Evolutionary conservation across 2,797 vertebrate genomes (phyloP).

Genomic region (Lithobates pipiens): DNA sequence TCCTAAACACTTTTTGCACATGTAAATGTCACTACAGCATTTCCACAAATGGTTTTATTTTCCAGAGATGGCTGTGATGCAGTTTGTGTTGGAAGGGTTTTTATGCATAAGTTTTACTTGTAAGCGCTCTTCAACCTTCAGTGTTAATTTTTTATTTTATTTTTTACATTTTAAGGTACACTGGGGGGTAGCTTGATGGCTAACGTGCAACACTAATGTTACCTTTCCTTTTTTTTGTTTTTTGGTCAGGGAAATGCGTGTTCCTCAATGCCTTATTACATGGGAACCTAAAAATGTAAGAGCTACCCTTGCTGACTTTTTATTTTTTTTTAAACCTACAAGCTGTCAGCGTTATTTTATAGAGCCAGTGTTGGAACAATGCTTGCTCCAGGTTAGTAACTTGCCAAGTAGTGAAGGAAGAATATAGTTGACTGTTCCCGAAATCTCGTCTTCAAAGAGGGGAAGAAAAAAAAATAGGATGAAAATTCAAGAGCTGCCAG

Average conservation of each 20-base stretch:
- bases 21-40: conserved; percentile 66
- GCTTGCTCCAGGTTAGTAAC: too few species aligned
- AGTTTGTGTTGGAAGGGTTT: not conserved
- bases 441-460: too few species aligned
- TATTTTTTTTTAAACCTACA: too few species aligned
- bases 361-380: too few species aligned
- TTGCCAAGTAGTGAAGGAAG: too few species aligned
- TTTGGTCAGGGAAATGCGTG: not conserved
- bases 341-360: too few species aligned
- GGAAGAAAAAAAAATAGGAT: too few species aligned
- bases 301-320: too few species aligned
- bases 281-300: too few species aligned
- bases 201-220: not conserved
- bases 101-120: conserved; percentile 5
- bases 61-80: not conserved
- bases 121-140: not conserved
- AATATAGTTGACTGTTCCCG: too few species aligned
- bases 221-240: too few species aligned
- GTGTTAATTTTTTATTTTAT: not conserved
- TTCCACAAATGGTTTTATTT: conserved; percentile 45
- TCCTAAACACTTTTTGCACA: conserved; percentile 58
- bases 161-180: not conserved
- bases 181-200: not conserved
- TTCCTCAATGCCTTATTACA: not conserved
- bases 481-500: too few species aligned